A percentile compares a stretch with the other conserved stretches of the same genome.
phyloP scores from a whole-genome alignment of 2,888 invertebrate species.

The Lacanobia oleracea region DNA sequence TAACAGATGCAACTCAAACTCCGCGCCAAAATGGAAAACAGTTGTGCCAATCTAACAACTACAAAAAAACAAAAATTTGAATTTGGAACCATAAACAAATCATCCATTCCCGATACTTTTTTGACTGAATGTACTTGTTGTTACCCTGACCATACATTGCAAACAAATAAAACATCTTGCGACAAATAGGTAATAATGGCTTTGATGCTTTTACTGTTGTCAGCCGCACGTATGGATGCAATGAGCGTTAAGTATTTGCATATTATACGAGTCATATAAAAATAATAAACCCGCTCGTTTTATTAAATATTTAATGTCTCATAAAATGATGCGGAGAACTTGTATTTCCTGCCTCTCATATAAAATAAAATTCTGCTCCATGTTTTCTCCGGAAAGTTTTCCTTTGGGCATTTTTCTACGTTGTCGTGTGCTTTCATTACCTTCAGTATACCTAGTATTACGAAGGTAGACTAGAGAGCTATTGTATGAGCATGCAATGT shows the following conservation, averaged over 20 bases:
- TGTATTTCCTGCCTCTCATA: neutral
- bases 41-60: too few relatives aligned
- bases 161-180: slow-evolving; percentile 5
- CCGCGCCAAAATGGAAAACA: too few relatives aligned
- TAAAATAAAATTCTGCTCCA: slow-evolving; percentile 19
- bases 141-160: neutral
- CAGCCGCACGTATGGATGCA: neutral
- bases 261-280: slow-evolving; percentile 19
- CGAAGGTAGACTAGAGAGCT: slow-evolving; percentile 14
- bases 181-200: neutral
- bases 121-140: too few relatives aligned
- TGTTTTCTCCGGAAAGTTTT: slow-evolving; percentile 13
- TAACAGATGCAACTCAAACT: too few relatives aligned
- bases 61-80: too few relatives aligned
- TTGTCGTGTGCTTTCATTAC: slow-evolving; percentile 1
- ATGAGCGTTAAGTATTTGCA: slow-evolving; percentile 15
- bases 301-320: slow-evolving; percentile 27
- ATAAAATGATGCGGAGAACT: slow-evolving; percentile 30
- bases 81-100: too few relatives aligned
- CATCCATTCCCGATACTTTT: too few relatives aligned
- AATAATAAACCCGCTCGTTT: slow-evolving; percentile 4
- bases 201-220: slow-evolving; percentile 16
- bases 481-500: slow-evolving; percentile 27
- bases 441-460: slow-evolving; percentile 25
- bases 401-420: neutral